Evolutionary conservation across 1,140 invertebrate genomes (phyloP).

Genomic region (Hypothenemus hampei): DNA sequence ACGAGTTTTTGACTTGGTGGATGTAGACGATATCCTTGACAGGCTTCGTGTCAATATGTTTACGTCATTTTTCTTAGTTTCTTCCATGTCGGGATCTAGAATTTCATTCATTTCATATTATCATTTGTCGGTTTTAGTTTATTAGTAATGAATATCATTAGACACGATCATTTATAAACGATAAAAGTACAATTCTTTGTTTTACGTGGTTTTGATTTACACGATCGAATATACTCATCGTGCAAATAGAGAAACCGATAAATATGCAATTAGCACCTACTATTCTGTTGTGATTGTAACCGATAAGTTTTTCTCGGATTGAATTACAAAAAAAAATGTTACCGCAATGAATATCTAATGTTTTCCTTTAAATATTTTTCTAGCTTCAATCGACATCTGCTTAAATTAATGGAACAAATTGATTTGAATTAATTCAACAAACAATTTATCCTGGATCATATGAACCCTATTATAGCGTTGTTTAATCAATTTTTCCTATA

Average conservation of each 20-base stretch:
- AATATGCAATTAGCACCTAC: background rate
- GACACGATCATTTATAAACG: background rate
- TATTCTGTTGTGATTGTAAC: too few relatives aligned
- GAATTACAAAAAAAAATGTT: too few relatives aligned
- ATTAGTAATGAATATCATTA: background rate
- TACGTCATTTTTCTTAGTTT: background rate
- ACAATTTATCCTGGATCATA: too few relatives aligned
- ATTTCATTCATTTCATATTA: too few relatives aligned
- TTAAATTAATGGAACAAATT: too few relatives aligned
- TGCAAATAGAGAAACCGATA: background rate
- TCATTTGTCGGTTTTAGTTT: background rate
- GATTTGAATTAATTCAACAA: too few relatives aligned
- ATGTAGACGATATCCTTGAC: constrained; percentile 29
- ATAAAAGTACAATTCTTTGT: background rate
- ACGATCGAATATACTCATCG: background rate
- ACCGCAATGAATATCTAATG: too few relatives aligned
- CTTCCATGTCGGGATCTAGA: constrained; percentile 2
- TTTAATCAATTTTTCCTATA: too few relatives aligned
- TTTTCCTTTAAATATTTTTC: too few relatives aligned
- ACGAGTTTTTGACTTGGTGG: constrained; percentile 39
- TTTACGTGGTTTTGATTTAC: background rate
- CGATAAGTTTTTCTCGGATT: too few relatives aligned
- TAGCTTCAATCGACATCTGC: too few relatives aligned
- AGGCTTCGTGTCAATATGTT: constrained; percentile 12
- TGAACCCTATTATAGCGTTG: too few relatives aligned